Evolutionary conservation across 2,113 vertebrate species (phyloP).

Genomic region (Holacanthus passer): DNA sequence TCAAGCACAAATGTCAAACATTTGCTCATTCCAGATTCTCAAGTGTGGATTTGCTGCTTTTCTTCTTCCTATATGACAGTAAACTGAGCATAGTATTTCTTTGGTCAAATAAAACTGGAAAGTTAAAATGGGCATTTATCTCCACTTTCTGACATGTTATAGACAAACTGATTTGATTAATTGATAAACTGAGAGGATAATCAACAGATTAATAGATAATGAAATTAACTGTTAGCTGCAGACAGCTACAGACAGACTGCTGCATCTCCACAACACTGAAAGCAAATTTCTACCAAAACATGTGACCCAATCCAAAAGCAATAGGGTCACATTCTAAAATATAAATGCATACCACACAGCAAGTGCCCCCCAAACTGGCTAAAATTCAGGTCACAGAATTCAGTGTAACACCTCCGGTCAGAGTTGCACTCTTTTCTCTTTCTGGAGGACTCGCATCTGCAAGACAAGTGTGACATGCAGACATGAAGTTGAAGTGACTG

Average conservation of each 20-base stretch:
- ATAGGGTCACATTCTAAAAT: neutral
- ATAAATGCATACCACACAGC: neutral
- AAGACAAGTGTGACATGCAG: slow-evolving; percentile 17
- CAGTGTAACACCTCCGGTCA: neutral
- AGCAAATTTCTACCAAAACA: neutral
- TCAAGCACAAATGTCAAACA: neutral
- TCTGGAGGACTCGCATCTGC: neutral
- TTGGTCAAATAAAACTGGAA: neutral
- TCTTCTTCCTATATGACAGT: neutral
- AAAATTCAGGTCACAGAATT: neutral
- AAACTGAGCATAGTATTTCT: neutral
- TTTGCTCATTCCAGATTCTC: too few species aligned
- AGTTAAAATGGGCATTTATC: neutral
- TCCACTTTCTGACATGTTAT: neutral
- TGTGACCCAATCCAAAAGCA: neutral
- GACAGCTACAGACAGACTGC: neutral
- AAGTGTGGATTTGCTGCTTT: neutral
- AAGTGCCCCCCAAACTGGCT: neutral
- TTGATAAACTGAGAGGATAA: neutral
- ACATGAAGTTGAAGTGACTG: neutral
- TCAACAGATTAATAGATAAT: neutral
- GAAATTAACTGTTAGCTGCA: neutral
- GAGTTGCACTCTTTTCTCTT: neutral
- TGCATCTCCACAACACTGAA: neutral
- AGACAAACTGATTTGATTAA: neutral